Evolutionary conservation across 1,140 invertebrate genomes (phyloP), one percentile per base, ranked within the genome.

Genomic region (Calliphora vicina): DNA sequence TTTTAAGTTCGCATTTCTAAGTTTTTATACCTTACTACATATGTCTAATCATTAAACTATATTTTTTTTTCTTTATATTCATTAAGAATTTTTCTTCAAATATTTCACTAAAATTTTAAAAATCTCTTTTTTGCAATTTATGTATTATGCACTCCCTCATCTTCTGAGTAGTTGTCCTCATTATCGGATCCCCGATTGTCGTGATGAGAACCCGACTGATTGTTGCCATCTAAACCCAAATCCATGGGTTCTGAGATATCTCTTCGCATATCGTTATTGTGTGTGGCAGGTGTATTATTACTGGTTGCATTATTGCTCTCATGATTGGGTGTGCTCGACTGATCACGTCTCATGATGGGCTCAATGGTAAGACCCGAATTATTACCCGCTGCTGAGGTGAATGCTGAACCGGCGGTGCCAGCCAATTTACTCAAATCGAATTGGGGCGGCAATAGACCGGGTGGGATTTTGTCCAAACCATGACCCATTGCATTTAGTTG

Each of bases 401-500:
- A 81, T 4, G 80, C 61, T 12, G 45, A 10, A 12, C 25, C 80
- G 0, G 45, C 45, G 17, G 71, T 67, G 45, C 81, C 83, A 27
- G 81, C 81, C 23, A 81, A 81, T 84, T 90, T 90, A 80, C 88
- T 85, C 20, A 91, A 83, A 84, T 91, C 89, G 29, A 89, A 88
- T 84, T 91, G 88, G 10, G 86, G 85, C 26, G 88, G 90, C 76
- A 90, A 73, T 23, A 90, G 61, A 12, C 87, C 86, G 0, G 87
- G 83, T 50, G 90, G 88, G 43, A 91, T 23, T 71, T 87, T 91
- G 57, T 93, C 93, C 87, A 94, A 92, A 86, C 94, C 93, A 84
- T 92, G 89, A 8, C 92, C 93, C 91, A 95, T 92, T 0, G 94
- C 94, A 86, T 93, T 94, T 87, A 95, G 91, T 82, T 95, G 94